These are phyloP conservation scores for Clarias platycephalus DNA, from an alignment of 2,797 vertebrate species.

Conservation along the genomic window DNA sequence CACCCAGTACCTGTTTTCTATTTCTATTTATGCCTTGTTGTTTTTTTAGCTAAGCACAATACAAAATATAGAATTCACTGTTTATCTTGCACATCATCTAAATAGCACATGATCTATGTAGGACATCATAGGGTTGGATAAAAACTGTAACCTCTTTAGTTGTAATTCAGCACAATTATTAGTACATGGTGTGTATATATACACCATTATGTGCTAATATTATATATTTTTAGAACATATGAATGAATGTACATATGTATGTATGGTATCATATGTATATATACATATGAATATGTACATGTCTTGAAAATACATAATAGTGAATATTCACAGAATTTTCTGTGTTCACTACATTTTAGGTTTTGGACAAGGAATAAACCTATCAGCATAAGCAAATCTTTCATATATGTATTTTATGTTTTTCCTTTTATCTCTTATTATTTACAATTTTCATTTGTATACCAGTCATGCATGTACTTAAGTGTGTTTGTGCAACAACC, in stretches of 20 bases:
- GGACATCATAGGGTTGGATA: not conserved
- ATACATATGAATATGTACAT: no score
- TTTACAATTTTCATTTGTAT: not conserved
- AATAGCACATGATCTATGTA: conserved; percentile 7
- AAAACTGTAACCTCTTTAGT: not conserved
- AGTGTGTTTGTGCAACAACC: not conserved
- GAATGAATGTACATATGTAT: no score
- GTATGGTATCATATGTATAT: no score
- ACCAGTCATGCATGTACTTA: not conserved
- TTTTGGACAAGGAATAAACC: not conserved
- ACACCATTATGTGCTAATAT: no score
- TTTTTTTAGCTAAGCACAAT: not conserved
- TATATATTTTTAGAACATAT: no score
- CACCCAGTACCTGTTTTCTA: not conserved
- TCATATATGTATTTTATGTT: not conserved
- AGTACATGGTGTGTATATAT: not conserved
- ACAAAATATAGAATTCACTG: not conserved
- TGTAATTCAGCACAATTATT: not conserved
- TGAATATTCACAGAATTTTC: not conserved
- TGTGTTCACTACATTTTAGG: not conserved
- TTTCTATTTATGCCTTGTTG: not conserved
- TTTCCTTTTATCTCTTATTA: not conserved
- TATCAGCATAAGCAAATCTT: not conserved
- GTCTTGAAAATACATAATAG: not conserved
- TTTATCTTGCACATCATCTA: conserved; percentile 5